Evolutionary conservation across 2,888 invertebrate species (phyloP).

Genomic region (Melipona bicolor): DNA sequence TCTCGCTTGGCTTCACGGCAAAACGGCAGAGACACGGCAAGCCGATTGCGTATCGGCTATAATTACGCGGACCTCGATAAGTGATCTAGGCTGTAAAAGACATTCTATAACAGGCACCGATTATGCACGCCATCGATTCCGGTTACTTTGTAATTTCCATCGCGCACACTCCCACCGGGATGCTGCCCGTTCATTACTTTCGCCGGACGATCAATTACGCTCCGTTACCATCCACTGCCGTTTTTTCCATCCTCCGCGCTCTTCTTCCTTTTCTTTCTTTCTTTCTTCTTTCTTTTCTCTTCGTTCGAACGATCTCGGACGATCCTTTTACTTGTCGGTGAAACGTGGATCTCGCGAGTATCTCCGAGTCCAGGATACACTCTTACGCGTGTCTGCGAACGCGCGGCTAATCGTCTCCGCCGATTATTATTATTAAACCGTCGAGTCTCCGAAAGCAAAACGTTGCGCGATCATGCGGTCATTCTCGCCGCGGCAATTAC

Average conservation of each 20-base stretch:
- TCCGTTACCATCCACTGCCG: constrained; percentile 40
- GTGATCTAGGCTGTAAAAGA: constrained; percentile 70
- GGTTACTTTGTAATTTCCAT: constrained; percentile 68
- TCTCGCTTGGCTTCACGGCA: constrained; percentile 64
- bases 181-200: constrained; percentile 56
- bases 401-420: constrained; percentile 19
- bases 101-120: constrained; percentile 47
- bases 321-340: constrained; percentile 20
- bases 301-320: background rate
- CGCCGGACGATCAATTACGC: constrained; percentile 54
- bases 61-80: constrained; percentile 69
- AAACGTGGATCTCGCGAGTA: constrained; percentile 16
- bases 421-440: constrained; percentile 27
- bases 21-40: constrained; percentile 56
- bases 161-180: constrained; percentile 15
- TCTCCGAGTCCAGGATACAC: background rate
- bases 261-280: background rate
- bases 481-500: constrained; percentile 34
- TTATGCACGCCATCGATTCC: constrained; percentile 69
- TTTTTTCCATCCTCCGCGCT: background rate
- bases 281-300: background rate
- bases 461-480: constrained; percentile 37
- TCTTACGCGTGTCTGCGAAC: background rate
- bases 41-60: constrained; percentile 62
- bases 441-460: constrained; percentile 5